Evolutionary conservation across 2,797 vertebrate genomes (phyloP), one percentile per base, ranked within the genome.

Genomic region (Heterohyrax brucei): DNA sequence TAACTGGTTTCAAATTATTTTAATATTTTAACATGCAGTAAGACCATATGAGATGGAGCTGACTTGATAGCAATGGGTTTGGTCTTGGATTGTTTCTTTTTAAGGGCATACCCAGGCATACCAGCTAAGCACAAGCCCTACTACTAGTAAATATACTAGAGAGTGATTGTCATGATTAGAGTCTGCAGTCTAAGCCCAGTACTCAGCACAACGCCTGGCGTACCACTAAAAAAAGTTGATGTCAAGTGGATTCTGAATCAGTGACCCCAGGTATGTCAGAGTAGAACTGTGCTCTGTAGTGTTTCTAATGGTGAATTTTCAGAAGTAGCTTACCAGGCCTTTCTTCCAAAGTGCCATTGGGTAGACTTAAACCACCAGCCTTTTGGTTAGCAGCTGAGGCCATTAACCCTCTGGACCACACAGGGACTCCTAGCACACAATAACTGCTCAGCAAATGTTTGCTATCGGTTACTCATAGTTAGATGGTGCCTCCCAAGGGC

Each of bases 391-490:
- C 66, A 70, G 30, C 66, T 16, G 2, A 70, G 13, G 16, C 30
- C 13, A 18, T n/a, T 14, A 70, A n/a, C 30, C 13, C 16, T 16
- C 33, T n/a, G 24, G 1, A 70, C 30, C 14, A 70, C 66, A 5
- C 30, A n/a, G 6, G 13, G 30, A 70, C 66, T 70, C 30, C 30
- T 70, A n/a, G 8, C 59, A 61, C 21, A 84, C 53, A 56, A 21
- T 86, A 77, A 95, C 68, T 80, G 22, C 39, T 94, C 24, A 50
- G 18, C 76, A 91, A 83, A 61, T 76, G 59, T n/a, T 64, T 81
- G 68, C 24, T 68, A 24, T 68, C 82, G 61, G 39, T 48, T 75
- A 48, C 16, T 48, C 59, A 39, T 5, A 87, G 48, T 50, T 73
- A 89, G 30, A 24, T n/a, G 68, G 50, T 95, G 6, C 50, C 5